A percentile compares a stretch with the other conserved stretches of the same genome.
Evolutionary conservation across 2,797 vertebrate species (phyloP).

Genomic region (Characodon lateralis): DNA sequence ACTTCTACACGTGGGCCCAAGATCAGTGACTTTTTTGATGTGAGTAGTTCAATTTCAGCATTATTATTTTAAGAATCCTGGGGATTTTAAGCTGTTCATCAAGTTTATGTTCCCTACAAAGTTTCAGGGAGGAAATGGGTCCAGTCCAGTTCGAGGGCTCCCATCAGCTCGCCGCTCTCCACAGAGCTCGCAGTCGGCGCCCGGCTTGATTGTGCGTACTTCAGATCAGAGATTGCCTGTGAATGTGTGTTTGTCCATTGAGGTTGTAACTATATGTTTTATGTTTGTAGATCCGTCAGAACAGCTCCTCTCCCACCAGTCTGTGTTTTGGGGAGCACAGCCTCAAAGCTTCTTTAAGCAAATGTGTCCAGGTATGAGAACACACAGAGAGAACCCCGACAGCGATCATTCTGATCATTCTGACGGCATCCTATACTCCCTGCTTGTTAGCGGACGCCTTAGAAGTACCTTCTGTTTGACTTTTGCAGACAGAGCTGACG

Average conservation of each 20-base stretch:
- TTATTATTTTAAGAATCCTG: not conserved
- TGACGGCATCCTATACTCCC: not conserved
- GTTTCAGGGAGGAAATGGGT: slow-evolving; percentile 97
- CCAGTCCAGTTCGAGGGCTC: slow-evolving; percentile 94
- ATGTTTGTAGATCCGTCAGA: slow-evolving; percentile 88
- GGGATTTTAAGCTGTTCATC: not conserved
- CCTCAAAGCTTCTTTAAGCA: slow-evolving; percentile 92
- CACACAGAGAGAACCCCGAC: not conserved
- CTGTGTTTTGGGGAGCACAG: slow-evolving; percentile 94
- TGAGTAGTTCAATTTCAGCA: slow-evolving; percentile 72
- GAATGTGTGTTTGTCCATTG: not conserved
- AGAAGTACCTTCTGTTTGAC: not conserved
- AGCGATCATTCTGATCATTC: not conserved
- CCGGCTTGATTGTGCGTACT: slow-evolving; percentile 90
- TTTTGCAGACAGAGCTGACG: slow-evolving; percentile 92
- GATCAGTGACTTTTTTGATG: slow-evolving; percentile 99
- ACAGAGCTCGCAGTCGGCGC: slow-evolving; percentile 95
- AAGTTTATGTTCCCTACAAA: slow-evolving; percentile 55
- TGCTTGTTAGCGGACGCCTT: slow-evolving; percentile 23
- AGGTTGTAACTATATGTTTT: slow-evolving; percentile 2
- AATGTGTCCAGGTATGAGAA: slow-evolving; percentile 89
- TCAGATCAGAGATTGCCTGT: not conserved
- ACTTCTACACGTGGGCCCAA: slow-evolving; percentile 92
- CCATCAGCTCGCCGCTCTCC: slow-evolving; percentile 93
- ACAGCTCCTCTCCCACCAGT: slow-evolving; percentile 95